phyloP scores from a whole-genome alignment of 2,888 invertebrate species.

The Corbicula japonica region DNA sequence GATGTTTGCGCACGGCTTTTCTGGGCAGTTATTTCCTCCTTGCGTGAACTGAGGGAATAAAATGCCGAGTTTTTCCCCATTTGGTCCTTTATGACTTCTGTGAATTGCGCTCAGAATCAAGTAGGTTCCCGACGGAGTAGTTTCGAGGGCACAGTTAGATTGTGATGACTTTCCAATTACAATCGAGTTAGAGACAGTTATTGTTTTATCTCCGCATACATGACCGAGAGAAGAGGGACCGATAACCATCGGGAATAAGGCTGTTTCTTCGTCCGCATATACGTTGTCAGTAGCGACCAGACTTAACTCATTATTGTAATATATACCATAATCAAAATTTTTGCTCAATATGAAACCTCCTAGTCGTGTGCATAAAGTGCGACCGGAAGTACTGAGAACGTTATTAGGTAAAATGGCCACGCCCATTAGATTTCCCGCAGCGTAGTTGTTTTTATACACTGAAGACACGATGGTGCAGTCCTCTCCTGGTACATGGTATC shows the following conservation, averaged over 20 bases:
- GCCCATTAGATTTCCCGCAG: conserved; percentile 63
- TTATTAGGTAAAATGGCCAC: conserved; percentile 63
- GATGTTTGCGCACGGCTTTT: conserved; percentile 73
- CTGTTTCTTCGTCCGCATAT: conserved; percentile 76
- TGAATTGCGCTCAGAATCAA: conserved; percentile 28
- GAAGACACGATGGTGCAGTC: conserved; percentile 41
- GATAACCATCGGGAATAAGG: conserved; percentile 75
- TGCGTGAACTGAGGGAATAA: conserved; percentile 68
- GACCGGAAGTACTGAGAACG: conserved; percentile 34
- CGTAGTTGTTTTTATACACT: conserved; percentile 7
- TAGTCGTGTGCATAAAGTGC: conserved; percentile 62
- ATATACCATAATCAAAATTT: conserved; percentile 79
- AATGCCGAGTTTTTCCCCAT: conserved; percentile 64
- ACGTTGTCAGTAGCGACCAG: conserved; percentile 61
- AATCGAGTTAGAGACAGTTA: conserved; percentile 65
- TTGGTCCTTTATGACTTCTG: conserved; percentile 38
- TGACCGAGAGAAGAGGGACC: conserved; percentile 73
- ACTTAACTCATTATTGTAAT: conserved; percentile 61
- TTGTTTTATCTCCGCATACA: conserved; percentile 61
- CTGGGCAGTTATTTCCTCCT: conserved; percentile 75
- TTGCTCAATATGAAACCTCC: conserved; percentile 75
- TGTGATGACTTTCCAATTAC: conserved; percentile 75
- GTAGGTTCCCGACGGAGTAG: conserved; percentile 59
- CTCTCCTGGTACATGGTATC: conserved; percentile 66
- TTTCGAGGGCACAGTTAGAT: conserved; percentile 72